Percentiles rank a stretch among this genome's conserved stretches.
Conservation (phyloP, 1,140 invertebrate species). For the Neotoxoptera formosana region DNA sequence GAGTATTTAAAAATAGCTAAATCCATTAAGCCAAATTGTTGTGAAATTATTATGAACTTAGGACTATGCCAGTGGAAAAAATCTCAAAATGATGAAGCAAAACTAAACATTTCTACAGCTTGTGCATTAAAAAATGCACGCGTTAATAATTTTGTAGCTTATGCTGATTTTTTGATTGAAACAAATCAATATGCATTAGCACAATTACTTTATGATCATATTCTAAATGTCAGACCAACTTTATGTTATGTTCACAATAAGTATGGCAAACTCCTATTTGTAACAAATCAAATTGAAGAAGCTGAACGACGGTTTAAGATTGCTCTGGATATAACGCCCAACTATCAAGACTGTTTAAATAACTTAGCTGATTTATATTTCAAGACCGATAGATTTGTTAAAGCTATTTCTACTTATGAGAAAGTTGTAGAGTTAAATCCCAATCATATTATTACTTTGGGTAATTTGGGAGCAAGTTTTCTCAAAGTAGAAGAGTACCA, state of each 20-base stretch:
- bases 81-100: background rate
- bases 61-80: background rate
- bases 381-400: background rate
- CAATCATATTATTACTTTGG: background rate
- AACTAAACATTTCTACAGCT: background rate
- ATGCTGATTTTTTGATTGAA: background rate
- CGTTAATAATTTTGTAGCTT: background rate
- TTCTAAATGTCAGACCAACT: background rate
- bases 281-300: background rate
- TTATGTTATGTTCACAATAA: background rate
- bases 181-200: background rate
- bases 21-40: background rate
- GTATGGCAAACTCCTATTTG: background rate
- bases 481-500: background rate
- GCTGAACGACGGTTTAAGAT: background rate
- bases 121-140: rapidly evolving
- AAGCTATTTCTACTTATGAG: background rate
- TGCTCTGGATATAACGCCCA: background rate
- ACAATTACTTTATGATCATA: rapidly evolving
- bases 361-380: background rate
- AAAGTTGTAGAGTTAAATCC: background rate
- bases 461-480: background rate
- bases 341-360: background rate
- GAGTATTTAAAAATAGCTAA: background rate
- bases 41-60: background rate